Evolutionary conservation across 2,113 vertebrate species (phyloP), one percentile per base, ranked within the genome.

Genomic region (Dascyllus trimaculatus): DNA sequence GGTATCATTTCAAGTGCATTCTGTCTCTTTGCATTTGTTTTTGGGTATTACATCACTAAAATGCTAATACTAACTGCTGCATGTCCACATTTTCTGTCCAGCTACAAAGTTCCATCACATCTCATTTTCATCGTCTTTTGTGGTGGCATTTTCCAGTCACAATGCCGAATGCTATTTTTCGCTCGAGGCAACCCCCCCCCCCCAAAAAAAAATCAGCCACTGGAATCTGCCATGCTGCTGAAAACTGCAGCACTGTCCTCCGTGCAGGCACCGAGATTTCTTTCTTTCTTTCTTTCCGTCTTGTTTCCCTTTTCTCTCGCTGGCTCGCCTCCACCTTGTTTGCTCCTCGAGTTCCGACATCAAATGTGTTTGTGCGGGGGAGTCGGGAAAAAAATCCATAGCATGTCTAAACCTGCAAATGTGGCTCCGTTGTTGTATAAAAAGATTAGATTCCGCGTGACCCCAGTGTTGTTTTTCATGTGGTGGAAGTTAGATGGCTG

Each of bases 211-310:
- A 46, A 40, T 66, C 67, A 46, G 29, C 35, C 1, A 51, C 60
- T 51, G 56, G 43, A 40, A 71, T 32, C 19, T 48, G 49, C 11
- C 18, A 4, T 11, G 26, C 48, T 53, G 48, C 51, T 43, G 32
- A 62, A 29, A 67, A 32, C 38, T 71, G 26, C 51, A 54, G 67
- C 61, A 35, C 1, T 32, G 63, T 67, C 25, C 32, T 70, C 35
- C 38, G n/a, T 54, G 15, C 17, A 57, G 25, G 66, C 18, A 22
- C 15, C 51, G 24, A 2, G 13, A 11, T 58, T 65, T 35, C n/a
- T 24, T 9, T 45, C 18, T 21, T 54, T 46, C 21, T 56, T 40
- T 63, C 9, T 45, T 61, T 65, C 46, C 53, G 4, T 43, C 32
- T 35, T 29, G 2, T 29, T 29, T 29, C 26, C 26, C 26, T 29